Percentiles rank a stretch among this genome's conserved stretches.
Conservation (phyloP, 1,140 invertebrate genomes). For the Micrasema minimum region DNA sequence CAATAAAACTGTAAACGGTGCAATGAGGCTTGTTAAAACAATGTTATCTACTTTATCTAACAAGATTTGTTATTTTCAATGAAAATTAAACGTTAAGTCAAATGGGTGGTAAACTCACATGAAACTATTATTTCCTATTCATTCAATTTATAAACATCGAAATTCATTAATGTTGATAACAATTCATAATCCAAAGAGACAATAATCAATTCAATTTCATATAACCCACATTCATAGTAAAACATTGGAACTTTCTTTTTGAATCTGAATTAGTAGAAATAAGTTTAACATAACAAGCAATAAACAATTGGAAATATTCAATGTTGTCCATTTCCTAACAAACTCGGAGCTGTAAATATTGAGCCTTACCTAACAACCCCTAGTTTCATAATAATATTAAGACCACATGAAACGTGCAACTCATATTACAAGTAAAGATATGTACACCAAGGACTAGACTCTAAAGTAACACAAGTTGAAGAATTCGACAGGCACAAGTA, state of each 20-base stretch:
- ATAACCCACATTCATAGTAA: background rate
- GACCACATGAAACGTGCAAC: too few relatives aligned
- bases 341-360: conserved; percentile 24
- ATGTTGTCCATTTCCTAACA: conserved; percentile 24
- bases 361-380: conserved; percentile 20
- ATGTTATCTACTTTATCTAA: conserved; percentile 30
- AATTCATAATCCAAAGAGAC: conserved; percentile 5
- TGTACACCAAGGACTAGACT: too few relatives aligned
- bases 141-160: background rate
- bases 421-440: too few relatives aligned
- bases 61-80: conserved; percentile 16
- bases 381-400: conserved; percentile 7
- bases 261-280: too few relatives aligned
- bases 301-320: conserved; percentile 4
- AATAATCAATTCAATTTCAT: background rate
- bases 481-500: conserved; percentile 6
- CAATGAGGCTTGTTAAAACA: conserved; percentile 40
- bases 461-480: background rate
- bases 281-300: background rate
- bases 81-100: conserved; percentile 25
- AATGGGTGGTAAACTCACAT: background rate
- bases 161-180: background rate
- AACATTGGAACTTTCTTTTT: too few relatives aligned
- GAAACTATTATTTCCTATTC: background rate
- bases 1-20: conserved; percentile 35